These are phyloP conservation scores for Telmatherina bonti DNA, from an alignment of 2,797 vertebrate species.

Conservation along the genomic window DNA sequence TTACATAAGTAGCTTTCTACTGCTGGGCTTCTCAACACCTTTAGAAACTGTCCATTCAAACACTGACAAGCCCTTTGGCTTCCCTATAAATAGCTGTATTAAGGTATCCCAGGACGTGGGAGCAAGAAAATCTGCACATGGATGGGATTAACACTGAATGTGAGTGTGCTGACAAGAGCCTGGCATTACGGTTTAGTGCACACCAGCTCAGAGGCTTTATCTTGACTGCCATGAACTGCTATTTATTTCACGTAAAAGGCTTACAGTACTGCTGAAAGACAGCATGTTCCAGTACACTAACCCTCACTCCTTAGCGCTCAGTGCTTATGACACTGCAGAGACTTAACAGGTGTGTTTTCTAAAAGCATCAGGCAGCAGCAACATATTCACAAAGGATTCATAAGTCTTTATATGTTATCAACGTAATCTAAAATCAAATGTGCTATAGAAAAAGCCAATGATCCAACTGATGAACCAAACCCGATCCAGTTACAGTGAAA, in stretches of 20 bases:
- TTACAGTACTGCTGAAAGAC: conserved; percentile 35
- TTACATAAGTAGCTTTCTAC: conserved; percentile 63
- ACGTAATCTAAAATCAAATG: not conserved
- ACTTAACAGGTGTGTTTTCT: not conserved
- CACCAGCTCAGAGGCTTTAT: conserved; percentile 55
- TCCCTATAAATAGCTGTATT: conserved; percentile 78
- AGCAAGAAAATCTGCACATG: conserved; percentile 56
- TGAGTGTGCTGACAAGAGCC: conserved; percentile 44
- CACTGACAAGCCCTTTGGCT: conserved; percentile 36
- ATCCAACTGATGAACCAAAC: not conserved
- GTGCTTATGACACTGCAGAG: not conserved
- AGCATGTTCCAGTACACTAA: conserved; percentile 35
- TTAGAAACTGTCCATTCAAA: conserved; percentile 34
- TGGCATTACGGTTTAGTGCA: conserved; percentile 20
- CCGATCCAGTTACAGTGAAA: not conserved
- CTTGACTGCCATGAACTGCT: conserved; percentile 25
- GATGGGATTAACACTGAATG: conserved; percentile 70
- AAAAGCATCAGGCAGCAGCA: not conserved
- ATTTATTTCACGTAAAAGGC: conserved; percentile 58
- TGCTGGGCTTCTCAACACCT: conserved; percentile 44
- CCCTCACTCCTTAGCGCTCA: not conserved
- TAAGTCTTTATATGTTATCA: too few relatives aligned
- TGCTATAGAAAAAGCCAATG: not conserved
- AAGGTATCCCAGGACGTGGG: conserved; percentile 37
- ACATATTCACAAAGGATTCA: not conserved